Conservation (phyloP, 2,113 vertebrate species). For the Clinocottus analis region DNA sequence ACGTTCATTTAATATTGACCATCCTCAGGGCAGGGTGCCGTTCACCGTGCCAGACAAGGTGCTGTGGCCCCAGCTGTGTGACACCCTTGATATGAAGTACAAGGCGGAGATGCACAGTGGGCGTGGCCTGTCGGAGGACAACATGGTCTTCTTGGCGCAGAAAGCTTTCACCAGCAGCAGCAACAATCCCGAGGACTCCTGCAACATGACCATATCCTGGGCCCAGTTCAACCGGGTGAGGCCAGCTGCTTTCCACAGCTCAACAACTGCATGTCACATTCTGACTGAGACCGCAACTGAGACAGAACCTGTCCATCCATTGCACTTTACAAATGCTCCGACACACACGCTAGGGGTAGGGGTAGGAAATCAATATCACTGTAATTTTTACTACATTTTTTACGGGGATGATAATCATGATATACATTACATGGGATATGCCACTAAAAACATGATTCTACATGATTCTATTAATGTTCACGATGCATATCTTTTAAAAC, state of each 20-base stretch:
- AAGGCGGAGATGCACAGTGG: constrained; percentile 94
- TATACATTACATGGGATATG: no score
- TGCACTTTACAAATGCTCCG: neutral
- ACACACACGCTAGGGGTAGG: neutral
- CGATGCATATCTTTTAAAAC: no score
- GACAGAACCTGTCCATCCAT: neutral
- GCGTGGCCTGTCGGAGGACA: constrained; percentile 91
- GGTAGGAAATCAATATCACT: neutral
- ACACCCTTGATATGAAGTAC: constrained; percentile 95
- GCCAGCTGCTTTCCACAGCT: neutral
- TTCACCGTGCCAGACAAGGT: constrained; percentile 94
- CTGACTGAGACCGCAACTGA: no score
- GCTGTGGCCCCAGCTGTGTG: constrained; percentile 90
- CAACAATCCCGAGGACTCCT: constrained; percentile 89
- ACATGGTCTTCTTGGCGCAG: constrained; percentile 92
- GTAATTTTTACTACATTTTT: no score
- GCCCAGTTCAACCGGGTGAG: constrained; percentile 92
- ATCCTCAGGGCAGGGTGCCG: constrained; percentile 89
- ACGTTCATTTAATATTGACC: neutral
- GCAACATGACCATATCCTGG: constrained; percentile 92
- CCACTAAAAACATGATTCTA: no score
- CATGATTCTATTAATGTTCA: no score
- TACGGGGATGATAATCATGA: no score
- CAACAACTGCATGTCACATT: neutral
- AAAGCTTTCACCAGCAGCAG: constrained; percentile 92